Percentiles rank a stretch among this genome's conserved stretches.
phyloP scores from a whole-genome alignment of 2,888 invertebrate genomes.

The Augiades crinisus region DNA sequence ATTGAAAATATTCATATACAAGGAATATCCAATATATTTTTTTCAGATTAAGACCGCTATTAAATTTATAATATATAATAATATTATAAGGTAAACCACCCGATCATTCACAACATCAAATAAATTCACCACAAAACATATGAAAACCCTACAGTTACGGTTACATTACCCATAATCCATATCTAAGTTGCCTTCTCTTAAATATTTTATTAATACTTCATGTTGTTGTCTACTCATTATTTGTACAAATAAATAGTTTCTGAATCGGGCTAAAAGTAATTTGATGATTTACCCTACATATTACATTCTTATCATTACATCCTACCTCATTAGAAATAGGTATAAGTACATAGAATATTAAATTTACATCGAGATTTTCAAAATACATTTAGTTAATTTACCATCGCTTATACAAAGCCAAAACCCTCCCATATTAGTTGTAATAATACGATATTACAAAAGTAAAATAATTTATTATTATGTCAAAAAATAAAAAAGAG shows the following conservation, averaged over 20 bases:
- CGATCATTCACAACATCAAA: background rate
- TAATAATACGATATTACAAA: too few relatives aligned
- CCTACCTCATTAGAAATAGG: background rate
- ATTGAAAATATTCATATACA: background rate
- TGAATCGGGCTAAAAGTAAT: constrained; percentile 1
- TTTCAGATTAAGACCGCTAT: background rate
- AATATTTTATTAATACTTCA: constrained; percentile 18
- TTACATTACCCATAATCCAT: too few relatives aligned
- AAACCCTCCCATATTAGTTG: background rate
- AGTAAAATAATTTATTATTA: too few relatives aligned
- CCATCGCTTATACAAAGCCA: background rate
- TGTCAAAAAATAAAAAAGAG: too few relatives aligned
- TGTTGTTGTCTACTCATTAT: constrained; percentile 1
- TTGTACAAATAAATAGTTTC: constrained; percentile 23
- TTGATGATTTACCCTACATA: constrained; percentile 7
- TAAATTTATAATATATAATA: background rate
- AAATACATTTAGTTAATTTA: constrained; percentile 11
- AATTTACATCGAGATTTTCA: constrained; percentile 17
- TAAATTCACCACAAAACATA: background rate
- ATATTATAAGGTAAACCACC: constrained; percentile 1
- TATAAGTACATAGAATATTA: constrained; percentile 3
- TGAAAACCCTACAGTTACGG: background rate
- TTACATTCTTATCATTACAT: background rate
- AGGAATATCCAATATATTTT: background rate
- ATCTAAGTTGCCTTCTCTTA: background rate